phyloP scores from a whole-genome alignment of 2,113 vertebrate genomes.

The Rhynchomys soricoides region DNA sequence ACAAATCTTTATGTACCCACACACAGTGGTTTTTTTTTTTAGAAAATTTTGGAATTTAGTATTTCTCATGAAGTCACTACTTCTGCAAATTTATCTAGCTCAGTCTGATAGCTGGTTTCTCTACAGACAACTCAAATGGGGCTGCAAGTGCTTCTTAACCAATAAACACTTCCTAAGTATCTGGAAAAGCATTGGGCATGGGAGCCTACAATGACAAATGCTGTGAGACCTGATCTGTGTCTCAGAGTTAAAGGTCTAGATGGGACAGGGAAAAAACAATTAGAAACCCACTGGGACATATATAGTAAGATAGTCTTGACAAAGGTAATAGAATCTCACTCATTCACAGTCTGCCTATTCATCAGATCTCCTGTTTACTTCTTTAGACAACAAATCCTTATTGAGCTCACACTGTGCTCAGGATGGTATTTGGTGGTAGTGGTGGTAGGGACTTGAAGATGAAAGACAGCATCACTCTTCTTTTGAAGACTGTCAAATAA shows the following conservation, averaged over 20 bases:
- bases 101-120: not conserved
- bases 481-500: constrained; percentile 14
- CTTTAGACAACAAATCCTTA: constrained; percentile 70
- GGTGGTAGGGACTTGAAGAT: constrained; percentile 43
- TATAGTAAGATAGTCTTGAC: constrained; percentile 60
- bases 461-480: constrained; percentile 34
- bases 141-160: constrained; percentile 4
- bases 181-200: constrained; percentile 20
- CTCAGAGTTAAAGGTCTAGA: constrained; percentile 56
- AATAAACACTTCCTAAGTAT: not conserved
- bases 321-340: constrained; percentile 70
- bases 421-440: constrained; percentile 44
- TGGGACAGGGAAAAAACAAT: constrained; percentile 68
- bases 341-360: constrained; percentile 58
- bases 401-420: constrained; percentile 72
- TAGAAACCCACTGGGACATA: constrained; percentile 62
- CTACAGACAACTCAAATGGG: not conserved
- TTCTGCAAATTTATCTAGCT: not conserved
- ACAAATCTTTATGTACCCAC: not conserved
- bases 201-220: constrained; percentile 23
- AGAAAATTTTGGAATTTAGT: not conserved
- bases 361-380: constrained; percentile 69
- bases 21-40: not conserved
- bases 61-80: not conserved
- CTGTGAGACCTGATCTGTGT: constrained; percentile 14